These are phyloP conservation scores for Heliconius charithonia DNA, from an alignment of 2,888 invertebrate genomes.

Conservation along the genomic window DNA sequence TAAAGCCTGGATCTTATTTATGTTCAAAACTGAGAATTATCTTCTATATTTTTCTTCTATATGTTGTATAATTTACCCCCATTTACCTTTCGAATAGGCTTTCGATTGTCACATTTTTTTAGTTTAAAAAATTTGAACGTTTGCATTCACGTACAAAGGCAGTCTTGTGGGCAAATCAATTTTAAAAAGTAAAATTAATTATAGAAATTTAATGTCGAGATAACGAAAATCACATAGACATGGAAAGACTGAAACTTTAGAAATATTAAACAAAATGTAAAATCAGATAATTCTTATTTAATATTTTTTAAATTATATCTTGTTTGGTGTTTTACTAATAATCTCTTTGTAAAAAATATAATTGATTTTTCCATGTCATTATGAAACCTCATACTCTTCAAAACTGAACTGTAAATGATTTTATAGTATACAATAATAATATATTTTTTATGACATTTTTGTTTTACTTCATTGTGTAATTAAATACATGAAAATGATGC, in stretches of 20 bases:
- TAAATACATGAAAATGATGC: too few relatives aligned
- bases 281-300: slow-evolving; percentile 3
- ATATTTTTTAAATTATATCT: background rate
- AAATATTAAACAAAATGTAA: background rate
- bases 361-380: slow-evolving; percentile 16
- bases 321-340: background rate
- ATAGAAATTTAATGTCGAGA: background rate
- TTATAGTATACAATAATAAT: slow-evolving; percentile 14
- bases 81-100: background rate
- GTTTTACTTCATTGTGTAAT: background rate
- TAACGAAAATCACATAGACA: slow-evolving; percentile 18
- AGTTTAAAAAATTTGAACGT: slow-evolving; percentile 2
- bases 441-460: background rate
- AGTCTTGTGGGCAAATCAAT: background rate
- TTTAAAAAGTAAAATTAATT: background rate
- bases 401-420: slow-evolving; percentile 16
- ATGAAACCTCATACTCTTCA: slow-evolving; percentile 17
- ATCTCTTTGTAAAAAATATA: slow-evolving; percentile 8
- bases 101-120: background rate
- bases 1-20: background rate
- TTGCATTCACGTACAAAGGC: background rate
- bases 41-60: background rate
- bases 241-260: slow-evolving; percentile 3
- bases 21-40: background rate
- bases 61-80: background rate